Evolutionary conservation across 2,113 vertebrate species (phyloP).

Genomic region (Neogobius melanostomus): DNA sequence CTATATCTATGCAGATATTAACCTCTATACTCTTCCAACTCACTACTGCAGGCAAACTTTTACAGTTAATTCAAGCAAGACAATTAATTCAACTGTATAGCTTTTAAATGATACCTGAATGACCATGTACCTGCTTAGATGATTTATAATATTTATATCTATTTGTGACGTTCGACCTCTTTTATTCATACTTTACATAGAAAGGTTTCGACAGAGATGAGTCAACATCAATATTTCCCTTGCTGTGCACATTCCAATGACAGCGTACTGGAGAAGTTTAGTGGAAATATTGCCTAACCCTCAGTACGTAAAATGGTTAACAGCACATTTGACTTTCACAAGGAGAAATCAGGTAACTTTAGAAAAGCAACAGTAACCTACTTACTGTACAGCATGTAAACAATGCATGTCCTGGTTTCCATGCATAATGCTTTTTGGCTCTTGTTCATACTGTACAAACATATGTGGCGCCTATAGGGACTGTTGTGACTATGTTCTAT

Average conservation of each 20-base stretch:
- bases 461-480: background rate
- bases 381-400: constrained; percentile 7
- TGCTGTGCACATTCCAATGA: background rate
- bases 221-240: background rate
- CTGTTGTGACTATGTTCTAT: background rate
- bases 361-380: constrained; percentile 7
- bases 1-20: too few relatives aligned
- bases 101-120: too few relatives aligned
- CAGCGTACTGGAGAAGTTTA: background rate
- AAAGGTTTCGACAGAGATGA: constrained; percentile 1
- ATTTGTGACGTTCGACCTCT: background rate
- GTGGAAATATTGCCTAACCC: background rate
- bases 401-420: background rate
- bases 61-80: too few relatives aligned
- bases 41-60: too few relatives aligned
- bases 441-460: constrained; percentile 3
- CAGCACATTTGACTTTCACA: background rate
- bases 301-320: background rate
- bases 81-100: too few relatives aligned
- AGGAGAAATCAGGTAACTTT: constrained; percentile 4
- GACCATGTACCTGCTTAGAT: too few relatives aligned
- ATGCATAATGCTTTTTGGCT: background rate
- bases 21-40: too few relatives aligned
- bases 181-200: background rate
- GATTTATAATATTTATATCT: background rate